Evolutionary conservation across 2,888 invertebrate genomes (phyloP).

Genomic region (Drosophila subsilvestris): DNA sequence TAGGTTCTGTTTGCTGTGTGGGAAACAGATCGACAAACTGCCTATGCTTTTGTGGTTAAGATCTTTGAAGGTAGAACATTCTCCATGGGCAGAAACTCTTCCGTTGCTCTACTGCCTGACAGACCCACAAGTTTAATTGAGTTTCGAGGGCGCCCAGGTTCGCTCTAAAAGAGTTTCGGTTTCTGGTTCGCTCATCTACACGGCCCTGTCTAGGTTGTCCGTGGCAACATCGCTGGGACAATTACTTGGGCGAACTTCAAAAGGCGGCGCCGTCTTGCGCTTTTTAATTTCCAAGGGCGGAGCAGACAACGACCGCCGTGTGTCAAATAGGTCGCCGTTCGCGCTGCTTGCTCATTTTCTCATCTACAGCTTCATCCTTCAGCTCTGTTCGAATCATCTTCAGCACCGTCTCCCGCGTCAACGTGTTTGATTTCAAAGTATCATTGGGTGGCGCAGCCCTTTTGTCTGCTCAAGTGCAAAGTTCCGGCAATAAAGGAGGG

Average conservation of each 20-base stretch:
- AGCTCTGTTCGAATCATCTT: slow-evolving; percentile 12
- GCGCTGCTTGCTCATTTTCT: slow-evolving; percentile 52
- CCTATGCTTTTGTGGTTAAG: too few species aligned
- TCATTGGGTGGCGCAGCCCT: slow-evolving; percentile 64
- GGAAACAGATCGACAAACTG: neutral
- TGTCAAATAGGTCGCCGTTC: slow-evolving; percentile 63
- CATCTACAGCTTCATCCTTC: slow-evolving; percentile 14
- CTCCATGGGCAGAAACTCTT: too few species aligned
- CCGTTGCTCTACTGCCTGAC: neutral
- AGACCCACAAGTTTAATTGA: neutral
- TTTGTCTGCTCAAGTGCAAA: slow-evolving; percentile 45
- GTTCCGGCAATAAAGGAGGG: neutral
- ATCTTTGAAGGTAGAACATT: too few species aligned
- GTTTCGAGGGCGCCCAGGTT: neutral
- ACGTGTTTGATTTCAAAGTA: slow-evolving; percentile 80
- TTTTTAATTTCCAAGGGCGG: slow-evolving; percentile 64
- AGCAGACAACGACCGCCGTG: slow-evolving; percentile 18
- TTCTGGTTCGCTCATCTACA: slow-evolving; percentile 21
- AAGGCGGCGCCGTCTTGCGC: slow-evolving; percentile 37
- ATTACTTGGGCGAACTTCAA: slow-evolving; percentile 65
- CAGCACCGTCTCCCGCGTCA: slow-evolving; percentile 11
- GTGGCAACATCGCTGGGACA: slow-evolving; percentile 51
- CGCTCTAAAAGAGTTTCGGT: neutral
- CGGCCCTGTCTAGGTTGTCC: slow-evolving; percentile 32
- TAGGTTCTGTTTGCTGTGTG: too few species aligned